These are phyloP conservation scores for Lepidocyrtinus sp. DNA, from an alignment of 2,888 invertebrate genomes.

Conservation along the genomic window DNA sequence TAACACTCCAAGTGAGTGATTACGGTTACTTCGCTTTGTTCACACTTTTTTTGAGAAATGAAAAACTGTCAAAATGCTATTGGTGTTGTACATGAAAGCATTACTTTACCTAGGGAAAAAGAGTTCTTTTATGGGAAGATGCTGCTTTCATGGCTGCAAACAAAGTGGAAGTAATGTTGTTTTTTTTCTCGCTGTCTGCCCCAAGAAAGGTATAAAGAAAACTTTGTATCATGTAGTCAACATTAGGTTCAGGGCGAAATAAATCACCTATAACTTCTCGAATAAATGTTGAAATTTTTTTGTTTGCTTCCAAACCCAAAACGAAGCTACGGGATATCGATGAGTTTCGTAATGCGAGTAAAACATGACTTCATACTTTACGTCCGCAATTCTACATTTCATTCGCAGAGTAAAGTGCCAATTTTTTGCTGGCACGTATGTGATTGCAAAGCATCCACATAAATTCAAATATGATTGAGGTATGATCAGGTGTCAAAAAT, in stretches of 20 bases:
- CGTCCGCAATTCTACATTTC: conserved; percentile 19
- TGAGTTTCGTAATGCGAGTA: neutral
- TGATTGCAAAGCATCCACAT: neutral
- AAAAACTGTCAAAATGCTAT: conserved; percentile 51
- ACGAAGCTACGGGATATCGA: no score
- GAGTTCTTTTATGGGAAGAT: neutral
- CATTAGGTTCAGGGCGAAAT: neutral
- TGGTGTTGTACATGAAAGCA: conserved; percentile 45
- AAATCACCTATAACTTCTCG: neutral
- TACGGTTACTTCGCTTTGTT: neutral
- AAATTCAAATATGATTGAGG: conserved; percentile 7
- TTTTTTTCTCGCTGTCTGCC: neutral
- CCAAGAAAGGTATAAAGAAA: neutral
- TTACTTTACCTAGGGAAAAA: conserved; percentile 14
- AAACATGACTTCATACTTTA: conserved; percentile 32
- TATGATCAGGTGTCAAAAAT: conserved; percentile 45
- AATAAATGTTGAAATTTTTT: neutral
- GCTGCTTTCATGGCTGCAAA: no score
- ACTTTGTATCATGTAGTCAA: neutral
- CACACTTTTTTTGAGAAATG: conserved; percentile 19
- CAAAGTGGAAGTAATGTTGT: neutral
- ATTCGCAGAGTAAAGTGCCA: no score
- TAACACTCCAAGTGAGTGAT: neutral
- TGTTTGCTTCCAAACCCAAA: no score
- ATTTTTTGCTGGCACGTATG: neutral